Base-by-base conservation (phyloP, 2,113 vertebrate species). In the Gasterosteus nipponicus region DNA sequence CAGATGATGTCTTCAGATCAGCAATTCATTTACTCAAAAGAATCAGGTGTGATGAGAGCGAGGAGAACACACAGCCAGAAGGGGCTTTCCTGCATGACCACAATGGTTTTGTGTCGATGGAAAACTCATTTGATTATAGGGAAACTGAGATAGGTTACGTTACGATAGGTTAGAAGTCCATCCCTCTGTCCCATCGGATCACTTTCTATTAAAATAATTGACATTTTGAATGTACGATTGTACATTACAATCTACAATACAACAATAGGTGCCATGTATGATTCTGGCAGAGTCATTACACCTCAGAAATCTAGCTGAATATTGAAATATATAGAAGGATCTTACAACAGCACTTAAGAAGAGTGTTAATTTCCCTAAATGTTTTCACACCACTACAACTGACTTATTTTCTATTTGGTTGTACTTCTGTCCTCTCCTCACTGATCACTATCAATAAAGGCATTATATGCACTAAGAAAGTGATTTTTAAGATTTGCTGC, bases 51-150 rank as follows among this genome's bases (percentile, higher is more conserved):
- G 16, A 19, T 42, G 19, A 61, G 26, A 44, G 74, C 10, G n/a
- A n/a, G 11, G 56, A 15, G 29, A 16, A 31, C 8, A 49, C 1
- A 53, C 44, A 42, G 56, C 60, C 42, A 66, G 22, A 22, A 1
- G 15, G 53, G 35, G 35, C 5, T 15, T 39, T 53, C 16, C n/a
- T 10, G 54, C 76, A 26, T 1, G 44, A 18, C 10, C 5, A 57
- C 44, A 38, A 14, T 15, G 41, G 47, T 62, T 53, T 65, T 26
- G 58, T 67, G 41, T 66, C 35, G 58, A 66, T 33, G 19, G 19
- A 42, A 58, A 41, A 41, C 26, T 39, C 18, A 46, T 19, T 66
- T 46, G 54, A 66, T 70, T 47, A 67, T 3, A 66, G 19, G n/a
- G 31, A 44, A 67, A 12, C 31, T 58, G 57, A 44, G 22, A 44